Evolutionary conservation across 2,888 invertebrate genomes (phyloP), one percentile per base, ranked within the genome.

Genomic region (Teleogryllus oceanicus): DNA sequence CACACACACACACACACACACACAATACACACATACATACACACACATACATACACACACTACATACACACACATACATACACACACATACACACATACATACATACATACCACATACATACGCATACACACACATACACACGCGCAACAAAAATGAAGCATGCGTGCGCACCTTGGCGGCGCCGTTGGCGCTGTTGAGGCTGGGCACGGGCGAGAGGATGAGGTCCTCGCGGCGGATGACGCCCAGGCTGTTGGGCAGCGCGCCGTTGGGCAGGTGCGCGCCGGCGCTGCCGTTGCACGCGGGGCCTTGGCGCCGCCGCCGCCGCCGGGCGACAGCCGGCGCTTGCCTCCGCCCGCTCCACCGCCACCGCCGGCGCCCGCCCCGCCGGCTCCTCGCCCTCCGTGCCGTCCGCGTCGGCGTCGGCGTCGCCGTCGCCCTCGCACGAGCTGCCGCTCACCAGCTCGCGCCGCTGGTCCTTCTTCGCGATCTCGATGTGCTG

Each of bases 181-280:
- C 89, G 83, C 89, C 90, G 37, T 37, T 37, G 37, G 77, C 74
- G 85, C 89, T 89, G 84, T 91, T 90, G 83, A 89, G 86, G 81
- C 91, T 91, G 3, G 93, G 92, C 82, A 93, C 93, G 0, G 95
- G 95, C 1, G 93, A 91, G 5, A 95, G 88, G 82, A 94, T 94
- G 49, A 92, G 85, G 85, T 93, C 93, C 80, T 94, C 93, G 74
- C 94, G 89, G 80, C 92, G 92, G 85, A 95, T 95, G 78, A 94
- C 37, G 80, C 74, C 62, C 13, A 37, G 11, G 76, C 13, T 20
- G 75, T 80, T 83, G 81, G 75, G 79, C 16, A 62, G 49, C 62
- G 78, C 79, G 12, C 80, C 75, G 49, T 83, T 81, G 50, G 75
- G 20, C 76, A 37, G 37, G 24, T 4, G 24, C 37, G 37, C 37